Evolutionary conservation across 1,140 invertebrate species (phyloP), one percentile per base, ranked within the genome.

Genomic region (Colletes gigas): DNA sequence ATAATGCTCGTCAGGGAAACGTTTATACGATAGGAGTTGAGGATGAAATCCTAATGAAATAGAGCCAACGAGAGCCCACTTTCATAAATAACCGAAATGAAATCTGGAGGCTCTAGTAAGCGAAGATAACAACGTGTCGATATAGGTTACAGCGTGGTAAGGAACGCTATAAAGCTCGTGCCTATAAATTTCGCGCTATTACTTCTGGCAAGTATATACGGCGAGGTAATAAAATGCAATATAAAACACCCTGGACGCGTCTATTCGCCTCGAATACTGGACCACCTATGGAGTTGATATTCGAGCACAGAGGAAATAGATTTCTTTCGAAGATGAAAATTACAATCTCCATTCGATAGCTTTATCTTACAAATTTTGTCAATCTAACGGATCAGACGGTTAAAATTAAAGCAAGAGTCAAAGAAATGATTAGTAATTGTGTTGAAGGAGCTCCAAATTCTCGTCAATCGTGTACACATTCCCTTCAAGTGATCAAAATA

Each of bases 91-190:
- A 84, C 57, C 44, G 68, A 85, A 85, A 85, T 77, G 83, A 81
- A 85, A 84, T 77, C 78, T 70, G 44, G 67, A 19, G 54, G 17
- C 54, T 60, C 57, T 47, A 65, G 72, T 81, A 72, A 76, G 78
- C 81, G 83, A 77, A 85, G 83, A 85, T 85, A 85, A 85, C 72
- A 85, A 84, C 83, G 68, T 81, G 83, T 85, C 83, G 83, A 85
- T 85, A 84, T 81, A 84, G 83, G 57, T 85, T 84, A 73, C 41
- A 59, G 19, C 63, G 63, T 21, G 72, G 57, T 50, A 71, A 60
- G 67, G 62, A 73, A 63, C 68, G 83, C 71, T 80, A 72, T 77
- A 84, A 81, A 63, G 50, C 67, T 68, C 69, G 68, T 78, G 78
- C 72, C 83, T 85, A 85, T 85, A 85, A 85, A 84, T 85, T 84